phyloP scores from a whole-genome alignment of 2,888 invertebrate species.

The Seira musarum region DNA sequence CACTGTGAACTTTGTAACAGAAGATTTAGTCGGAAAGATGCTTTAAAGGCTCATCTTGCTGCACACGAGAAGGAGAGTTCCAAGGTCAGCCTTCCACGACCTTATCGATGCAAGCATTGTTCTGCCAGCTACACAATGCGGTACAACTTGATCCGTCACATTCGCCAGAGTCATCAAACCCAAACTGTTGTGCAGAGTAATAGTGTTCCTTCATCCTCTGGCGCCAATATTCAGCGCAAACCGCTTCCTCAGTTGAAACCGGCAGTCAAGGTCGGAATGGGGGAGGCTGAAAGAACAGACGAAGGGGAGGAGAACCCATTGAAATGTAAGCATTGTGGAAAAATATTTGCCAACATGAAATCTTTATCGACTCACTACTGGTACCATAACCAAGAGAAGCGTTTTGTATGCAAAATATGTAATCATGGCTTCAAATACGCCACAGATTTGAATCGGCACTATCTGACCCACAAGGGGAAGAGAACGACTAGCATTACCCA shows the following conservation, averaged over 20 bases:
- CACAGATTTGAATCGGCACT: constrained; percentile 50
- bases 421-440: constrained; percentile 55
- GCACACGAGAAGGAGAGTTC: constrained; percentile 48
- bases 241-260: neutral
- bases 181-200: too few species aligned
- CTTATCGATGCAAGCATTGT: constrained; percentile 39
- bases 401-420: constrained; percentile 52
- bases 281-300: neutral
- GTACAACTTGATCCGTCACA: constrained; percentile 55
- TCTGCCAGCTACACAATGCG: constrained; percentile 49
- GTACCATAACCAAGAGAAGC: constrained; percentile 54
- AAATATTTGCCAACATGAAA: constrained; percentile 43
- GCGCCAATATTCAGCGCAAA: neutral
- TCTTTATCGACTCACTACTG: constrained; percentile 56
- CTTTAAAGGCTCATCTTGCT: constrained; percentile 48
- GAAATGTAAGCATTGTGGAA: constrained; percentile 48
- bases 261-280: neutral
- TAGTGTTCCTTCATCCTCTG: neutral
- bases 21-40: constrained; percentile 53
- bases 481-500: constrained; percentile 28
- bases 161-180: constrained; percentile 38
- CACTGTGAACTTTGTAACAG: constrained; percentile 46
- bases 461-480: constrained; percentile 25
- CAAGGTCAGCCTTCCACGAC: constrained; percentile 41
- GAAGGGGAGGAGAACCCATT: constrained; percentile 24